Conservation (phyloP, 2,888 invertebrate species). For the Drosophila neotestacea region DNA sequence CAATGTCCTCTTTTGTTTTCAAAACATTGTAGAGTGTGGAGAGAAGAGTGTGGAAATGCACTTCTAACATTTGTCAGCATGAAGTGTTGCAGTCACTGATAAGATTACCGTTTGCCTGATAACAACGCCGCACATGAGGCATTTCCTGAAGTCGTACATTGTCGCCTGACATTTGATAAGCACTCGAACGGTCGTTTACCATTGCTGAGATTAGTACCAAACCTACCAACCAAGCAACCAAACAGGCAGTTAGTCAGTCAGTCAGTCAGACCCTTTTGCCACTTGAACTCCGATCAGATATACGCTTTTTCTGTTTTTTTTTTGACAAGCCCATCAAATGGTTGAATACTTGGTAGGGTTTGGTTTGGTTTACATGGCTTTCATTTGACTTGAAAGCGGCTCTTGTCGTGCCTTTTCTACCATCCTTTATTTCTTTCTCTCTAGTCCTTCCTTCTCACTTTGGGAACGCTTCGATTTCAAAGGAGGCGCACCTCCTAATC, state of each 20-base stretch:
- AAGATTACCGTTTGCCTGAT: constrained; percentile 64
- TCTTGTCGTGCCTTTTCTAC: constrained; percentile 24
- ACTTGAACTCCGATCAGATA: constrained; percentile 38
- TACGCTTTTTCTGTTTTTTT: not conserved
- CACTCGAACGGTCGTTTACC: constrained; percentile 55
- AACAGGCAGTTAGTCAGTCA: constrained; percentile 2
- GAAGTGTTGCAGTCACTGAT: constrained; percentile 65
- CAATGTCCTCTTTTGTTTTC: constrained; percentile 74
- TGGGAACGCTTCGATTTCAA: constrained; percentile 56
- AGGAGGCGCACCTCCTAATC: constrained; percentile 41
- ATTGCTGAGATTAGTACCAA: constrained; percentile 51
- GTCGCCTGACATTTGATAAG: constrained; percentile 60
- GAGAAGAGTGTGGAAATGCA: constrained; percentile 20
- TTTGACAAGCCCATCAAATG: constrained; percentile 14
- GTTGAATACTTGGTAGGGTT: constrained; percentile 4
- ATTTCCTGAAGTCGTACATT: constrained; percentile 50
- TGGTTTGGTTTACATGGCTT: constrained; percentile 21
- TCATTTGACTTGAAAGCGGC: constrained; percentile 51
- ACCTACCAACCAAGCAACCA: constrained; percentile 4
- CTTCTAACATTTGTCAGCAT: constrained; percentile 72
- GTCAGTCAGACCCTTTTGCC: constrained; percentile 25
- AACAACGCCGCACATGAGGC: constrained; percentile 34
- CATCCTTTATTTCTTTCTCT: constrained; percentile 16
- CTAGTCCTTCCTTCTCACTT: not conserved
- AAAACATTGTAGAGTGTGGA: constrained; percentile 28